Conservation (phyloP, 2,888 invertebrate species). For the Rapana venosa region DNA sequence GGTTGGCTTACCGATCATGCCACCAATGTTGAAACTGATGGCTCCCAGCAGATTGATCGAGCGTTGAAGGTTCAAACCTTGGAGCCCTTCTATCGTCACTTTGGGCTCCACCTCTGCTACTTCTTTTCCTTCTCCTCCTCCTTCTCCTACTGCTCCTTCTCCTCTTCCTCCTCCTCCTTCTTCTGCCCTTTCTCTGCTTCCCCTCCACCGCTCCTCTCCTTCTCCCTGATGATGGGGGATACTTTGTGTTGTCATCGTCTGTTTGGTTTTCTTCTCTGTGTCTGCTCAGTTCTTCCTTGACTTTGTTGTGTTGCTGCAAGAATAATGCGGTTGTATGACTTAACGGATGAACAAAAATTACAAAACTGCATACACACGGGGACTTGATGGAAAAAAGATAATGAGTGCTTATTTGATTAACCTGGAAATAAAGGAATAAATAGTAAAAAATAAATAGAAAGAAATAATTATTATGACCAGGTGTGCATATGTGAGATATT, state of each 20-base stretch:
- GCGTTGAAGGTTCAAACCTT: background rate
- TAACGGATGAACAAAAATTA: no score
- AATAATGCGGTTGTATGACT: no score
- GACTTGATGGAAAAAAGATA: no score
- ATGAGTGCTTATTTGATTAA: no score
- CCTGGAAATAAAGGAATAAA: no score
- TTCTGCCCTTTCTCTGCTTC: background rate
- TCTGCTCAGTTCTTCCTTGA: no score
- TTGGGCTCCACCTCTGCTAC: background rate
- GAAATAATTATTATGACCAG: no score
- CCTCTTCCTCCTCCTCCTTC: background rate
- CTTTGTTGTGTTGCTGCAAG: no score
- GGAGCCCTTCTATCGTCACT: background rate
- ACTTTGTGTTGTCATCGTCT: background rate
- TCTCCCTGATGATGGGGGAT: background rate
- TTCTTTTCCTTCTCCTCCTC: background rate
- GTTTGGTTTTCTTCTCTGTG: background rate
- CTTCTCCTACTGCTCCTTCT: background rate
- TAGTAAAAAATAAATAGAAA: no score
- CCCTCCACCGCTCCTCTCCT: background rate
- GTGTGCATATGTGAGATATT: no score
- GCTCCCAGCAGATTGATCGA: background rate
- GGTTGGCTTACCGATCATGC: constrained; percentile 3
- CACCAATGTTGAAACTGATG: constrained; percentile 15
- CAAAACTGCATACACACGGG: no score